Conservation (phyloP, 1,140 invertebrate genomes). For the Brachionus sp. region DNA sequence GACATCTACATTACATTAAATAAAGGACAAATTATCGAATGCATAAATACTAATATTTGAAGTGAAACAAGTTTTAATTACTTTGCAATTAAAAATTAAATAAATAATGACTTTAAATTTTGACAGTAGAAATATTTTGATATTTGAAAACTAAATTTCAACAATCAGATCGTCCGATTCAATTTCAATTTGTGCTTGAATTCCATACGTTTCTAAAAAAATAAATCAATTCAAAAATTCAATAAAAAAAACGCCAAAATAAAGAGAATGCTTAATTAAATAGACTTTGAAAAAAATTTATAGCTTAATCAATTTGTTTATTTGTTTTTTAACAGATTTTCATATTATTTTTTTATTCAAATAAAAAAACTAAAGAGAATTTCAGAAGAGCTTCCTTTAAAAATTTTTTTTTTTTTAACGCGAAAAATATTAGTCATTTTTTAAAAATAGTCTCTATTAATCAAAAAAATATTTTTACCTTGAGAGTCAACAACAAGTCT, state of each 20-base stretch:
- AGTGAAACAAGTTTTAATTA: neutral
- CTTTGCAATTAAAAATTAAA: neutral
- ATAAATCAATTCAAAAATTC: neutral
- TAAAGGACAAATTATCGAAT: neutral
- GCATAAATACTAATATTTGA: neutral
- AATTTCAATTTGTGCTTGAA: neutral
- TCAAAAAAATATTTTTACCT: neutral
- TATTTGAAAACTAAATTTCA: neutral
- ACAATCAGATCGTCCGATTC: neutral
- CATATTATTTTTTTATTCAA: no score
- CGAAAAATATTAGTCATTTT: neutral
- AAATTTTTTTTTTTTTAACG: no score
- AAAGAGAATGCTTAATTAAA: no score
- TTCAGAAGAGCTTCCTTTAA: no score
- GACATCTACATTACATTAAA: neutral
- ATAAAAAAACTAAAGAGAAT: no score
- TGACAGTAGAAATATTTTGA: neutral
- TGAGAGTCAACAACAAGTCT: constrained; percentile 10
- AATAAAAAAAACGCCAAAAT: no score
- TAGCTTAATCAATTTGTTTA: no score
- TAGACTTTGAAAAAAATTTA: no score
- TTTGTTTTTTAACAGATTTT: no score
- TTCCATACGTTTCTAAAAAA: neutral
- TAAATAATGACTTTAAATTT: neutral
- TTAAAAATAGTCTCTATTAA: neutral